Conservation (phyloP, 1,140 invertebrate species). For the Conus ventricosus region DNA sequence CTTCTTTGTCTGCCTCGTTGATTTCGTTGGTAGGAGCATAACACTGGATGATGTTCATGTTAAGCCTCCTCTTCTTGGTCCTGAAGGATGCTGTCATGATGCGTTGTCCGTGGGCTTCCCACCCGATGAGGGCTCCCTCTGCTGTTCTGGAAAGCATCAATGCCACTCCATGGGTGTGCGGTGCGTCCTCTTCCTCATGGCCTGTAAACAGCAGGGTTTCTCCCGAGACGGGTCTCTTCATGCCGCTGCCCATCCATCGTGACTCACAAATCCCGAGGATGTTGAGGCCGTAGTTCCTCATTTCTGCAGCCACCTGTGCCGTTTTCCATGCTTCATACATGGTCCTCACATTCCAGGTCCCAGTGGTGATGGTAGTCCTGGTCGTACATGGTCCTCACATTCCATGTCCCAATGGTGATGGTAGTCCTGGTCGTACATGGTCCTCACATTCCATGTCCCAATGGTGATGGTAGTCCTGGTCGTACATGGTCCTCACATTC, state of each 20-base stretch:
- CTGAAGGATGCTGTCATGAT: constrained; percentile 48
- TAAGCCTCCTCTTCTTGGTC: constrained; percentile 41
- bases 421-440: constrained; percentile 42
- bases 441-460: constrained; percentile 48
- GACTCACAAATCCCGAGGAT: constrained; percentile 38
- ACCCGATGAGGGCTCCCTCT: constrained; percentile 40
- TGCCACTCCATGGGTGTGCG: constrained; percentile 46
- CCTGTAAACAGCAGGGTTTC: constrained; percentile 44
- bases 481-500: constrained; percentile 48
- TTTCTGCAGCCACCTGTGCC: constrained; percentile 31
- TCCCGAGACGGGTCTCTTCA: constrained; percentile 1
- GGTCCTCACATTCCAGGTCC: constrained; percentile 47
- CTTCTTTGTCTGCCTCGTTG: constrained; percentile 32
- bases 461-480: constrained; percentile 37
- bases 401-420: constrained; percentile 45
- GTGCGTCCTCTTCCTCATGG: constrained; percentile 41
- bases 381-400: constrained; percentile 46
- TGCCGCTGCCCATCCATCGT: constrained; percentile 30
- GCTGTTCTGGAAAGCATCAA: constrained; percentile 43
- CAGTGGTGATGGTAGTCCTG: constrained; percentile 30
- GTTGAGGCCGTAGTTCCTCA: not conserved
- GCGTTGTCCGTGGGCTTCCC: constrained; percentile 38
- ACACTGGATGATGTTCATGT: constrained; percentile 41
- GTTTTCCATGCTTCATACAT: constrained; percentile 43
- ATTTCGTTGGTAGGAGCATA: constrained; percentile 45